phyloP scores from a whole-genome alignment of 2,888 invertebrate genomes.

The Xylota sylvarum region DNA sequence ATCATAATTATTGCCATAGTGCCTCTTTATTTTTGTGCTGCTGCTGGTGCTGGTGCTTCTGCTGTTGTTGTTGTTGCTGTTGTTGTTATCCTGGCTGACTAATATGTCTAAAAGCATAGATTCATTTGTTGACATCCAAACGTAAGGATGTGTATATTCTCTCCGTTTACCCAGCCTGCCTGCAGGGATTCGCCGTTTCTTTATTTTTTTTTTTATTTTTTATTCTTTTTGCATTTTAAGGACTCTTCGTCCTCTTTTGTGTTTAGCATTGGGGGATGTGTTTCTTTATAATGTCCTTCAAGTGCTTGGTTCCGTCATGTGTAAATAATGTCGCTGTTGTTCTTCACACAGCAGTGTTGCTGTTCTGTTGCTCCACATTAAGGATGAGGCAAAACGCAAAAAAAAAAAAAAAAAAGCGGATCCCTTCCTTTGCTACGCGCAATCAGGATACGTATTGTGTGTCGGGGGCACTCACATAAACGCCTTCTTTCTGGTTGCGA shows the following conservation, averaged over 20 bases:
- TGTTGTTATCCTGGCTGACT: slow-evolving; percentile 67
- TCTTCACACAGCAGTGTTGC: slow-evolving; percentile 58
- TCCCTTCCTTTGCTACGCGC: slow-evolving; percentile 46
- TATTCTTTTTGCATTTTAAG: slow-evolving; percentile 63
- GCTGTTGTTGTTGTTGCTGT: slow-evolving; percentile 12
- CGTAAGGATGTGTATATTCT: slow-evolving; percentile 33
- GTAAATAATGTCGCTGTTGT: slow-evolving; percentile 78
- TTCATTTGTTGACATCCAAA: slow-evolving; percentile 73
- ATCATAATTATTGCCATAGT: slow-evolving; percentile 76
- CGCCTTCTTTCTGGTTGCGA: slow-evolving; percentile 48
- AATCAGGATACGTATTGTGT: slow-evolving; percentile 69
- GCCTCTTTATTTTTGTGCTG: slow-evolving; percentile 36
- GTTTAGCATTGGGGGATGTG: slow-evolving; percentile 69
- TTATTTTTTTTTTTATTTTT: slow-evolving; percentile 23
- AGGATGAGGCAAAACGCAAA: not conserved
- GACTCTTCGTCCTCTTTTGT: slow-evolving; percentile 72
- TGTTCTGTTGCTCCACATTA: slow-evolving; percentile 44
- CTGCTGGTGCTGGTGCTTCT: slow-evolving; percentile 39
- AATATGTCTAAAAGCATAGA: slow-evolving; percentile 77
- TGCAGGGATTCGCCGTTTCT: slow-evolving; percentile 57
- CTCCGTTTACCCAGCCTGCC: slow-evolving; percentile 59
- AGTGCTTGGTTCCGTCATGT: slow-evolving; percentile 79
- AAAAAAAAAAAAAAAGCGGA: not conserved
- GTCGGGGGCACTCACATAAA: slow-evolving; percentile 63
- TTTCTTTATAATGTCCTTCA: slow-evolving; percentile 79